Base-by-base conservation (phyloP, 2,888 invertebrate species). In the Troilus luridus region DNA sequence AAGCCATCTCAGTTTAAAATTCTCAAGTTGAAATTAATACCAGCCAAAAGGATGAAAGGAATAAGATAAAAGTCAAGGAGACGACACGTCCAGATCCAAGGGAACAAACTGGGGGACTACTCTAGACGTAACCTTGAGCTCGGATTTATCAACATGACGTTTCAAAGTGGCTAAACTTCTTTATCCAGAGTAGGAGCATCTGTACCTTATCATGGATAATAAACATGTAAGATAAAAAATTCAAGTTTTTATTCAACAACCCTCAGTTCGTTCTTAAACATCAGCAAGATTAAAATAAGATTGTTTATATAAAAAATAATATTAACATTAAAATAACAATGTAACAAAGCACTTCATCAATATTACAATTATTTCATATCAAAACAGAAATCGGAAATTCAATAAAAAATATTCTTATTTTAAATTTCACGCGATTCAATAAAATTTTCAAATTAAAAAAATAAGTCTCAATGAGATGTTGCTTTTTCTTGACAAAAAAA, bases 21-120 rank as follows among this genome's bases (percentile, higher is more conserved):
- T 41, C 21, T 56, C n/a, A 85, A 58, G 21, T 14, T 56, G 72
- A 21, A 56, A 58, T 5, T 21, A 81, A 58, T 12, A 85, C 21
- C 56, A 85, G n/a, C 12, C 54, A 85, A 85, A 85, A 21, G 54
- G 14, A 56, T 85, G 1, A 41, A 54, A 24, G 27, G 62, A 60
- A 27, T 59, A 88, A 27, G 41, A 62, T n/a, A 56, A 21, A 3
- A 56, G 41, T 60, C 41, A 24, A 88, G 21, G 62, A 27, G 21
- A 56, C 27, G 62, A 85, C 56, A 56, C 56, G 17, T 21, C 56
- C 56, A 6, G n/a, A 27, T 9, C 19, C 56, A 3, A n/a, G 12
- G 56, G 54, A 85, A 56, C 85, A 85, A 85, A 85, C 85, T 85
- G 85, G 85, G 85, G 85, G 85, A 85, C 85, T 85, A 58, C 85